These are phyloP conservation scores for Myotis yumanensis DNA, from an alignment of 2,113 vertebrate genomes.

Conservation along the genomic window DNA sequence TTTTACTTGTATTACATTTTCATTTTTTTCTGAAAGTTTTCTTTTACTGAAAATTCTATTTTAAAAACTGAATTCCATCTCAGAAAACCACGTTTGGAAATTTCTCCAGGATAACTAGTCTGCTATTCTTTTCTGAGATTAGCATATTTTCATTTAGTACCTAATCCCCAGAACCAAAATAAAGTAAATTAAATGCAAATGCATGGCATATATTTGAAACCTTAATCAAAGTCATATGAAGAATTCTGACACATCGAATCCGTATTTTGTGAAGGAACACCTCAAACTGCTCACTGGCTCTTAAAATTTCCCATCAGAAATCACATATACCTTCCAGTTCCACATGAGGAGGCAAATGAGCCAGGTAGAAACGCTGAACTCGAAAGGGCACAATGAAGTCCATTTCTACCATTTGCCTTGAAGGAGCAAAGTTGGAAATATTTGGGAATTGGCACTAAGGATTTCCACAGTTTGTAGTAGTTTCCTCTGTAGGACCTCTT, in stretches of 20 bases:
- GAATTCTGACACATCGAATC: neutral
- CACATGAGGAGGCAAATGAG: neutral
- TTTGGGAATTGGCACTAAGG: neutral
- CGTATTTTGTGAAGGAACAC: neutral
- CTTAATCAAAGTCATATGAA: neutral
- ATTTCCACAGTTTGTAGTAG: neutral
- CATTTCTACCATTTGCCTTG: neutral
- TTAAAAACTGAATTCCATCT: neutral
- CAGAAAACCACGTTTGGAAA: neutral
- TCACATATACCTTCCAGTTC: neutral
- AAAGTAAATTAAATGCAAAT: neutral
- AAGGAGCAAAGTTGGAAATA: neutral
- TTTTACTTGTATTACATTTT: neutral
- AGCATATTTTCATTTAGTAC: neutral
- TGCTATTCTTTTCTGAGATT: neutral
- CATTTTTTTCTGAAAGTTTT: neutral
- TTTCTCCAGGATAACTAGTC: neutral
- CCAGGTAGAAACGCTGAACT: neutral
- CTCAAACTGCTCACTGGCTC: neutral
- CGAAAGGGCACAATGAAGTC: neutral
- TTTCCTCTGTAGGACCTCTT: neutral
- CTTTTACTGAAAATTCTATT: slow-evolving; percentile 12
- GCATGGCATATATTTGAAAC: neutral
- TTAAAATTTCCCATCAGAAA: neutral
- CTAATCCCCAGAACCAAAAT: neutral